Evolutionary conservation across 2,797 vertebrate species (phyloP).

Genomic region (Manis javanica): DNA sequence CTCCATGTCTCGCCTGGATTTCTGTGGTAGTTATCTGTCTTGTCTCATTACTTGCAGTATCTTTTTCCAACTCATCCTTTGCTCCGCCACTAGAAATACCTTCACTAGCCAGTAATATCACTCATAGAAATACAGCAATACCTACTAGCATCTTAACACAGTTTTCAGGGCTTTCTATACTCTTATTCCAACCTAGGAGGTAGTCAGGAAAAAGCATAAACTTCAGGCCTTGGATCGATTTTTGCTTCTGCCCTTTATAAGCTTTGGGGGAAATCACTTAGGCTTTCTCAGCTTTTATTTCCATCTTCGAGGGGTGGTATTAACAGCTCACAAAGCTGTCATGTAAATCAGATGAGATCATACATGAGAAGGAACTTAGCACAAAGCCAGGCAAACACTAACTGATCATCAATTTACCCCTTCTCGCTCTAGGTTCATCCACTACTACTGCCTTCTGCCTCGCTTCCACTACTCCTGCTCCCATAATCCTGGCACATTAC

Average conservation of each 20-base stretch:
- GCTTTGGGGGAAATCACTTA: background rate
- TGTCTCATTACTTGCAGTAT: background rate
- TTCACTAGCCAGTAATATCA: constrained; percentile 7
- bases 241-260: background rate
- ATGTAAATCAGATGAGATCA: background rate
- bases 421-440: background rate
- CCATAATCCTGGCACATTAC: background rate
- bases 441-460: background rate
- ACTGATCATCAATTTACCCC: background rate
- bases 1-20: background rate
- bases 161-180: background rate
- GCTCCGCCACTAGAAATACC: background rate
- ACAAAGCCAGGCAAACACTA: background rate
- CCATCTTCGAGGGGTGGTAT: background rate
- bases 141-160: background rate
- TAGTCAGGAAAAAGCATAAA: background rate
- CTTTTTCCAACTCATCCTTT: background rate
- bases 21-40: background rate
- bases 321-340: background rate
- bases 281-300: background rate
- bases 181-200: background rate
- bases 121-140: background rate
- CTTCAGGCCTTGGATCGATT: background rate
- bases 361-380: background rate
- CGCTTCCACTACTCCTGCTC: background rate